phyloP scores from a whole-genome alignment of 2,888 invertebrate species.

The Perizoma affinitatum region DNA sequence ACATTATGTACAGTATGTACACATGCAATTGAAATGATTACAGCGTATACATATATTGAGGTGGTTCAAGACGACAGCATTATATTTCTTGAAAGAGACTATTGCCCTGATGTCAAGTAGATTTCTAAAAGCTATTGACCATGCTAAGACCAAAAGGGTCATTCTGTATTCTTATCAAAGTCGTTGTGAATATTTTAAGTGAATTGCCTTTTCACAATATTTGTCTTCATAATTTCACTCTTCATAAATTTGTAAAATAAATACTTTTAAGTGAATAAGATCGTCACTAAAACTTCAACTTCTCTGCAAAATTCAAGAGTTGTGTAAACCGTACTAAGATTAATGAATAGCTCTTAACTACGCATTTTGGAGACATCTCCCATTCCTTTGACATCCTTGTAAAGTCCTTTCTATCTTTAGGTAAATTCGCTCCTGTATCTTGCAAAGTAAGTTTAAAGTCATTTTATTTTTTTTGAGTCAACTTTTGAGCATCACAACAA shows the following conservation, averaged over 20 bases:
- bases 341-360: conserved; percentile 16
- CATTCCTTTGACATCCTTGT: conserved; percentile 10
- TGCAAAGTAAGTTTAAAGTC: conserved; percentile 4
- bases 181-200: too few relatives aligned
- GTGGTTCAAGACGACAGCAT: too few relatives aligned
- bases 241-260: neutral
- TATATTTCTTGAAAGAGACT: too few relatives aligned
- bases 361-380: conserved; percentile 20
- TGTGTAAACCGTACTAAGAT: conserved; percentile 12
- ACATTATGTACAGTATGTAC: too few relatives aligned
- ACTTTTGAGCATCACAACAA: too few relatives aligned
- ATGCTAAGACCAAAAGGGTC: too few relatives aligned
- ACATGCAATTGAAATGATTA: too few relatives aligned
- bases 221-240: neutral
- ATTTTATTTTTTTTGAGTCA: conserved; percentile 7
- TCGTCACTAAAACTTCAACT: conserved; percentile 10
- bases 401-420: conserved; percentile 1
- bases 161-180: too few relatives aligned
- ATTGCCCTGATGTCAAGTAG: too few relatives aligned
- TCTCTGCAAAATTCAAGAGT: conserved; percentile 16
- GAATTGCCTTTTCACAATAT: too few relatives aligned
- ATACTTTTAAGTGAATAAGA: neutral
- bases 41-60: too few relatives aligned
- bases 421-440: conserved; percentile 3
- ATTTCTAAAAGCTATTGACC: too few relatives aligned